These are phyloP conservation scores for Aphelocoma californica DNA, from an alignment of 2,797 vertebrate genomes.

Conservation along the genomic window DNA sequence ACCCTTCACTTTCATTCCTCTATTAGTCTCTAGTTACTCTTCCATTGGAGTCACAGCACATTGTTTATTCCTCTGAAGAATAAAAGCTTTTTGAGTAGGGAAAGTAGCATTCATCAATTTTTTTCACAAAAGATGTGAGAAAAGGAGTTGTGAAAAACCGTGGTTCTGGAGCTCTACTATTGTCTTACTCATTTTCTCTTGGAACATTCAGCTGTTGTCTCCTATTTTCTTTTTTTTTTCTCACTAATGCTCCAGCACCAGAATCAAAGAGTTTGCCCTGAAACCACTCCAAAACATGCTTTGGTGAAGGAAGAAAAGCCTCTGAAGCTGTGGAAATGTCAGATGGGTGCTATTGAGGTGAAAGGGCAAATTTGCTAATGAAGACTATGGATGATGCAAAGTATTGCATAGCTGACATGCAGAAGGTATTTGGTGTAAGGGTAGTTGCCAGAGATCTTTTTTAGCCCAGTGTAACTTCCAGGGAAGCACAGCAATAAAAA, in stretches of 20 bases:
- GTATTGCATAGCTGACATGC: not conserved
- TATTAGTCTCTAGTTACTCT: not conserved
- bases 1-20: not conserved
- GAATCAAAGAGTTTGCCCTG: constrained; percentile 4
- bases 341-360: not conserved
- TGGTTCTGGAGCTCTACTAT: not conserved
- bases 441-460: constrained; percentile 4
- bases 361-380: constrained; percentile 2
- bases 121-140: not conserved
- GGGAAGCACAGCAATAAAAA: not conserved
- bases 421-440: not conserved
- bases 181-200: not conserved
- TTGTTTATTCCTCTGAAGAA: not conserved
- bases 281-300: not conserved
- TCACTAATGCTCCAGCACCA: not conserved
- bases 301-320: not conserved
- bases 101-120: not conserved
- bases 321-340: constrained; percentile 12
- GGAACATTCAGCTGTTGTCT: not conserved
- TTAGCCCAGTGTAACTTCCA: not conserved
- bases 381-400: not conserved
- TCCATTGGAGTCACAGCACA: not conserved
- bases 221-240: not conserved
- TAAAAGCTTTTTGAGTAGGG: not conserved
- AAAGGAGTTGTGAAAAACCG: not conserved